These are phyloP conservation scores for Gymnoscelis rufifasciata DNA, from an alignment of 2,888 invertebrate genomes.

Conservation along the genomic window DNA sequence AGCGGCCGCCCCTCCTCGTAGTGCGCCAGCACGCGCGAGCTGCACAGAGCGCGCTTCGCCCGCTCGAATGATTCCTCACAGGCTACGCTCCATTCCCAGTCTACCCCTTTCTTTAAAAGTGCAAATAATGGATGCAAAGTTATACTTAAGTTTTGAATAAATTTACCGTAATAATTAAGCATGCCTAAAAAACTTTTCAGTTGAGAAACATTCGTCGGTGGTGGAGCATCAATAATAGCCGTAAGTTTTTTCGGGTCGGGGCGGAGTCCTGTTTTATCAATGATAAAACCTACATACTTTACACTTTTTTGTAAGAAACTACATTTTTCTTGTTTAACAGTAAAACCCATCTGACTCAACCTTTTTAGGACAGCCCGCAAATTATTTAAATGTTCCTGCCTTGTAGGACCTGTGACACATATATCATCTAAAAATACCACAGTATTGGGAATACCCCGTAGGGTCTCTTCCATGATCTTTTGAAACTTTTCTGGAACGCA, in stretches of 20 bases:
- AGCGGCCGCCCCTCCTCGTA: too few relatives aligned
- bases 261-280: not conserved
- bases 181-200: not conserved
- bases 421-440: constrained; percentile 31
- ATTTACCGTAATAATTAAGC: constrained; percentile 12
- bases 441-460: constrained; percentile 23
- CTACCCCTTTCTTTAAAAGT: too few relatives aligned
- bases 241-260: not conserved
- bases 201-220: not conserved
- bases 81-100: too few relatives aligned
- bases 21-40: too few relatives aligned
- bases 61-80: too few relatives aligned
- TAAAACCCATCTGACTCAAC: not conserved
- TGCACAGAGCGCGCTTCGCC: too few relatives aligned
- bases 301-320: not conserved
- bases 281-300: not conserved
- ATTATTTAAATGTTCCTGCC: not conserved
- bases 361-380: not conserved
- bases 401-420: constrained; percentile 16
- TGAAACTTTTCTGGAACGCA: constrained; percentile 32
- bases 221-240: not conserved
- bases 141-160: too few relatives aligned
- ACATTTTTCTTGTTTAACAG: not conserved
- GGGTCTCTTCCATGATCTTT: constrained; percentile 31
- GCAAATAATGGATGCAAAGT: too few relatives aligned